phyloP scores from a whole-genome alignment of 2,888 invertebrate species.

The Lasioglossum oenotherae region DNA sequence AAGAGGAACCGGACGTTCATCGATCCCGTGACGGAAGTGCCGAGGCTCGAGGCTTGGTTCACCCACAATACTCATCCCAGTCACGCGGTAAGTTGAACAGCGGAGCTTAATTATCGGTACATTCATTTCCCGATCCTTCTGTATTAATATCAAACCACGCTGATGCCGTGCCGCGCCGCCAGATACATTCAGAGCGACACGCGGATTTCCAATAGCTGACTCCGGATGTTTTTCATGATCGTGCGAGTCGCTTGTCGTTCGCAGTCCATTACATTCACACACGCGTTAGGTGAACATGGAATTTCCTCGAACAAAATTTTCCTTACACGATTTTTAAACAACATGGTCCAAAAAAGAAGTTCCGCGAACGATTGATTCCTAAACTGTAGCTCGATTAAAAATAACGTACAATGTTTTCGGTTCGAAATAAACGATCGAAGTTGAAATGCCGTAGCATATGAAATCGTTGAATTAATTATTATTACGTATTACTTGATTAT shows the following conservation, averaged over 20 bases:
- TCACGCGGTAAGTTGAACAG: conserved; percentile 87
- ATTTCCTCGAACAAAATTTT: not conserved
- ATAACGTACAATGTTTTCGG: too few relatives aligned
- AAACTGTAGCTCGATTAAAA: not conserved
- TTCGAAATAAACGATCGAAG: too few relatives aligned
- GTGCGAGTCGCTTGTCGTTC: not conserved
- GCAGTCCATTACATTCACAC: not conserved
- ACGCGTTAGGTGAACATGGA: not conserved
- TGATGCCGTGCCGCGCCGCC: not conserved
- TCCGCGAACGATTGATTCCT: not conserved
- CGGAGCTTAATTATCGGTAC: conserved; percentile 34
- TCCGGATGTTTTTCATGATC: not conserved
- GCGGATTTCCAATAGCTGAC: not conserved
- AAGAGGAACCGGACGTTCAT: conserved; percentile 99
- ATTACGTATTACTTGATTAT: too few relatives aligned
- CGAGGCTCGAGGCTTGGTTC: conserved; percentile 97
- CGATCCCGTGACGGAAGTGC: conserved; percentile 99
- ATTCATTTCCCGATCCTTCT: conserved; percentile 57
- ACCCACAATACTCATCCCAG: conserved; percentile 99
- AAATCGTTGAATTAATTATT: too few relatives aligned
- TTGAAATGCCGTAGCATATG: too few relatives aligned
- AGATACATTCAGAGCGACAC: not conserved
- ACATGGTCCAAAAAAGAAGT: not conserved
- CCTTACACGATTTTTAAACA: not conserved
- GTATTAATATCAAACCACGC: conserved; percentile 9